A percentile compares a stretch with the other conserved stretches of the same genome.
These are phyloP conservation scores for Mandrillus leucophaeus DNA, from an alignment of 2,113 vertebrate species.

Conservation along the genomic window DNA sequence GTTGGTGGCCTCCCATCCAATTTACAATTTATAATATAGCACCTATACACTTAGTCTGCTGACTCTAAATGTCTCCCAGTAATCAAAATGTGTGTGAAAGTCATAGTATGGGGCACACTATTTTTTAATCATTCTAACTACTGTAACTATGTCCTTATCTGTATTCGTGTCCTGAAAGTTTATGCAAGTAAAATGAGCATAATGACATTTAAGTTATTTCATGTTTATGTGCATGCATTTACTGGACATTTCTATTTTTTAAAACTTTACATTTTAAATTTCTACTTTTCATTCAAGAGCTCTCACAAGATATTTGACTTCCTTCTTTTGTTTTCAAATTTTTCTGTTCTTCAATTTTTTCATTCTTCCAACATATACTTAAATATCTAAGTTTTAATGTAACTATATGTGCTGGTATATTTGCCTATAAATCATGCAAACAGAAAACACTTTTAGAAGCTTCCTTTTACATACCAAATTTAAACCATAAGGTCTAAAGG, in stretches of 20 bases:
- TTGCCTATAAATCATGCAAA: background rate
- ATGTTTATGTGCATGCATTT: background rate
- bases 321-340: background rate
- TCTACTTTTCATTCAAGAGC: background rate
- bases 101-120: background rate
- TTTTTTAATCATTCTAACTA: background rate
- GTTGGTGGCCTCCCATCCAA: background rate
- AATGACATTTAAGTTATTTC: background rate
- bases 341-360: background rate
- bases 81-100: background rate
- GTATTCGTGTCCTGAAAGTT: background rate
- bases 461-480: background rate
- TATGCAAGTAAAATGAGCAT: background rate
- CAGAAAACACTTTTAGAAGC: slow-evolving; percentile 2
- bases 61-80: background rate
- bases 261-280: background rate
- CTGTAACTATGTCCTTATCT: background rate
- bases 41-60: background rate
- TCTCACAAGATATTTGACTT: background rate
- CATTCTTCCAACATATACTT: background rate
- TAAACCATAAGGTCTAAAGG: background rate
- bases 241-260: background rate
- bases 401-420: background rate
- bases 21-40: background rate
- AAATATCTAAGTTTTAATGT: background rate